phyloP scores from a whole-genome alignment of 2,113 vertebrate species.

The Chloropsis cyanopogon region DNA sequence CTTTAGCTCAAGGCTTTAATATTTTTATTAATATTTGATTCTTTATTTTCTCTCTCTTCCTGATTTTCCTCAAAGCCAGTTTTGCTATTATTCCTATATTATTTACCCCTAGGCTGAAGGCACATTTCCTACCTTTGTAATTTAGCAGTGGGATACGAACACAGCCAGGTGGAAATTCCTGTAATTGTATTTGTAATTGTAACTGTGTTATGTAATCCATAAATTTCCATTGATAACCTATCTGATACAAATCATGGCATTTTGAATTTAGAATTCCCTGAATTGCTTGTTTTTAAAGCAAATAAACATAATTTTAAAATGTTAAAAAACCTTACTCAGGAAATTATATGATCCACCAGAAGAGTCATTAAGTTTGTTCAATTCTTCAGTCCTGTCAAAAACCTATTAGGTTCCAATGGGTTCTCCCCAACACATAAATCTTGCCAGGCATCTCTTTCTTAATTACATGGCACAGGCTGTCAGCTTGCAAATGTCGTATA shows the following conservation, averaged over 20 bases:
- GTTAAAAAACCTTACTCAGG: background rate
- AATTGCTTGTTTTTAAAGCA: background rate
- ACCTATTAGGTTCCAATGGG: background rate
- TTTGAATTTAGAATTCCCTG: background rate
- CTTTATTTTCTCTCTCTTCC: background rate
- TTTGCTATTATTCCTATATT: background rate
- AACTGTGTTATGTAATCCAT: background rate
- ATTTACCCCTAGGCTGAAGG: background rate
- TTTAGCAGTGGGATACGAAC: background rate
- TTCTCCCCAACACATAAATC: constrained; percentile 2
- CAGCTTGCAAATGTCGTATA: background rate
- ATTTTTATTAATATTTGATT: background rate
- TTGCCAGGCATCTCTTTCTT: constrained; percentile 34
- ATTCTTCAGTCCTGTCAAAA: constrained; percentile 11
- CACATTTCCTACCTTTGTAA: background rate
- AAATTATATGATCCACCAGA: background rate
- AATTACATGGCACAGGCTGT: constrained; percentile 5
- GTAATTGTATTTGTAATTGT: too few relatives aligned
- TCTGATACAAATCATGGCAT: background rate
- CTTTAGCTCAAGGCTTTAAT: background rate
- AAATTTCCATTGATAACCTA: background rate
- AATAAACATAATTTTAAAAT: background rate
- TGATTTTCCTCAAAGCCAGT: background rate
- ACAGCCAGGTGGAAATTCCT: background rate
- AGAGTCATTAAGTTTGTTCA: background rate